Conservation (phyloP, 2,113 vertebrate species). For the Phrynocephalus versicolor region DNA sequence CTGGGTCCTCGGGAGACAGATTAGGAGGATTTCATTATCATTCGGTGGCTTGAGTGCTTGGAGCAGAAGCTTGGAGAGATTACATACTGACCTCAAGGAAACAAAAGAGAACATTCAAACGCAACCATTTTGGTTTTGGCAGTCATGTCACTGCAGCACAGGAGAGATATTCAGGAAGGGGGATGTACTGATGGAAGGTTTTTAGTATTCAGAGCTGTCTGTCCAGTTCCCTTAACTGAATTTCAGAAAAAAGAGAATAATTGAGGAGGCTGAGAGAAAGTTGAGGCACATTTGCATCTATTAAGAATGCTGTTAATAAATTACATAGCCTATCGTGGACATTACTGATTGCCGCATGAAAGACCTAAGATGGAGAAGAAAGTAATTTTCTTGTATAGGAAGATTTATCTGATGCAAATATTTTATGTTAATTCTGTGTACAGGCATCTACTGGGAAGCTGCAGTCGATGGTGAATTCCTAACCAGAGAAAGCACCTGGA, state of each 20-base stretch:
- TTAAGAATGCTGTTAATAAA: neutral
- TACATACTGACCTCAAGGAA: neutral
- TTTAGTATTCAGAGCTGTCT: neutral
- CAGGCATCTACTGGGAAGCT: neutral
- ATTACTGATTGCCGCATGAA: neutral
- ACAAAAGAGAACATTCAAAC: neutral
- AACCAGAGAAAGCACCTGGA: neutral
- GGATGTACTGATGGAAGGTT: neutral
- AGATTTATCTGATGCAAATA: neutral
- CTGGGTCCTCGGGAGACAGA: neutral
- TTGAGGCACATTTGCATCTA: neutral
- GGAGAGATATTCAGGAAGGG: neutral
- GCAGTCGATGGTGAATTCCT: neutral
- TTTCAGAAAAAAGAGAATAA: neutral
- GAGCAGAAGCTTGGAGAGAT: neutral
- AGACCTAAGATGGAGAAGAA: neutral
- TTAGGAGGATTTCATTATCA: slow-evolving; percentile 20
- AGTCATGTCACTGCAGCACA: neutral
- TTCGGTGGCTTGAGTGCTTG: neutral
- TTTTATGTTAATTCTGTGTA: neutral
- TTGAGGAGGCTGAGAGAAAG: slow-evolving; percentile 2
- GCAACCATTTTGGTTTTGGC: neutral
- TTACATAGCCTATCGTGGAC: neutral
- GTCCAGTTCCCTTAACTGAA: neutral
- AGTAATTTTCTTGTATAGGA: neutral